Evolutionary conservation across 2,888 invertebrate genomes (phyloP).

Genomic region (Chymomyza amoena): DNA sequence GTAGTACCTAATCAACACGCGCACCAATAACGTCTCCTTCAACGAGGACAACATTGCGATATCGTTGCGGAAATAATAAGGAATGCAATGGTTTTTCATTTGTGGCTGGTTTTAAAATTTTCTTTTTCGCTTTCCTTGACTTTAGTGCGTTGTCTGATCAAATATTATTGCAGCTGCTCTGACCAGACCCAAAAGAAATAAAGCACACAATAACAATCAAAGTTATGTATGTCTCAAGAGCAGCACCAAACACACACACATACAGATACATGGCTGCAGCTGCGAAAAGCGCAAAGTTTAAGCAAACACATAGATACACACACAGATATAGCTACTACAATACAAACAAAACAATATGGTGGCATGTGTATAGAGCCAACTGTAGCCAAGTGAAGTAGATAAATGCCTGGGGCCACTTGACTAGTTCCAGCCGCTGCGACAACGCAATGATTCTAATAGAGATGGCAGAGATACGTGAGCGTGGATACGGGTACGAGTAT

Average conservation of each 20-base stretch:
- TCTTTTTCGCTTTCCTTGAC: slow-evolving; percentile 5
- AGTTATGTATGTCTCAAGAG: slow-evolving; percentile 40
- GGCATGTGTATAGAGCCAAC: not conserved
- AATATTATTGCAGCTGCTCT: slow-evolving; percentile 23
- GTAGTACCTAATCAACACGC: slow-evolving; percentile 8
- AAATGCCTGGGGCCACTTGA: slow-evolving; percentile 44
- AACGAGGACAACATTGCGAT: not conserved
- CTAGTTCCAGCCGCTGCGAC: not conserved
- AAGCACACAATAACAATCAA: slow-evolving; percentile 33
- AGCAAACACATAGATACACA: slow-evolving; percentile 15
- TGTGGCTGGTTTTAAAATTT: slow-evolving; percentile 11
- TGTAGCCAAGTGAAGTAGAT: slow-evolving; percentile 45
- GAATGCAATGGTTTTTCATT: slow-evolving; percentile 36
- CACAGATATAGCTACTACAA: not conserved
- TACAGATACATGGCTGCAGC: slow-evolving; percentile 18
- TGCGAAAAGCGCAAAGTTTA: slow-evolving; percentile 26
- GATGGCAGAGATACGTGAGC: not conserved
- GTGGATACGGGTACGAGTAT: not conserved
- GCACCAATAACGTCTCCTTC: not conserved
- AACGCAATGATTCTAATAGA: not conserved
- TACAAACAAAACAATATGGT: slow-evolving; percentile 41
- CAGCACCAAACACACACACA: slow-evolving; percentile 7
- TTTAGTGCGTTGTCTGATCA: slow-evolving; percentile 9
- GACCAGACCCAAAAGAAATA: slow-evolving; percentile 14
- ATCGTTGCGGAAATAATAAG: not conserved